Percentiles rank a stretch among this genome's conserved stretches.
Evolutionary conservation across 2,113 vertebrate species (phyloP).

Genomic region (Tonatia bakeri): DNA sequence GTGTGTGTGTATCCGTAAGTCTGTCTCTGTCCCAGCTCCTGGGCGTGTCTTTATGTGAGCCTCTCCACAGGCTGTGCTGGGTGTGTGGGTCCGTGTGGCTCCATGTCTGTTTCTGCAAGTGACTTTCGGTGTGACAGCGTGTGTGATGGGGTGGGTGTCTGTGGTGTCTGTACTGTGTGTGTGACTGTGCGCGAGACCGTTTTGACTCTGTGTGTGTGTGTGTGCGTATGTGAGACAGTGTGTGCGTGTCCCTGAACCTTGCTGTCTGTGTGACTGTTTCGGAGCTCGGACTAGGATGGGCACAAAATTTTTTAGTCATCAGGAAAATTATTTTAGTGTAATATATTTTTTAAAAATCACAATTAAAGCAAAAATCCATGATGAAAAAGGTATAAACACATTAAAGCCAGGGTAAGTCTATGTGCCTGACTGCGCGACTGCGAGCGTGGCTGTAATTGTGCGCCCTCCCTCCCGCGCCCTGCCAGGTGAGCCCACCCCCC

Average conservation of each 20-base stretch:
- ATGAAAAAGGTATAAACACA: not conserved
- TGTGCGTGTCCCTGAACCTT: not conserved
- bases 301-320: slow-evolving; percentile 3
- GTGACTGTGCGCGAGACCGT: not conserved
- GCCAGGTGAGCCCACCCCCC: slow-evolving; percentile 69
- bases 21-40: not conserved
- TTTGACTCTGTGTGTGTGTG: not conserved
- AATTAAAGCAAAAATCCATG: not conserved
- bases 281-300: not conserved
- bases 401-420: not conserved
- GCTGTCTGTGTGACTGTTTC: not conserved
- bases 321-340: not conserved
- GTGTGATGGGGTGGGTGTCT: not conserved
- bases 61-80: not conserved
- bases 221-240: not conserved
- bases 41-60: not conserved
- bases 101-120: not conserved
- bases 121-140: not conserved
- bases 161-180: not conserved
- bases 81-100: not conserved
- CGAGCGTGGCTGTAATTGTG: not conserved
- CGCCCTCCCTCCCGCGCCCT: not conserved
- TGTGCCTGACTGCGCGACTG: not conserved
- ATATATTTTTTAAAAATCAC: not conserved
- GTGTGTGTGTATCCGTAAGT: not conserved